Conservation (phyloP, 2,797 vertebrate genomes). For the Bucorvus abyssinicus region DNA sequence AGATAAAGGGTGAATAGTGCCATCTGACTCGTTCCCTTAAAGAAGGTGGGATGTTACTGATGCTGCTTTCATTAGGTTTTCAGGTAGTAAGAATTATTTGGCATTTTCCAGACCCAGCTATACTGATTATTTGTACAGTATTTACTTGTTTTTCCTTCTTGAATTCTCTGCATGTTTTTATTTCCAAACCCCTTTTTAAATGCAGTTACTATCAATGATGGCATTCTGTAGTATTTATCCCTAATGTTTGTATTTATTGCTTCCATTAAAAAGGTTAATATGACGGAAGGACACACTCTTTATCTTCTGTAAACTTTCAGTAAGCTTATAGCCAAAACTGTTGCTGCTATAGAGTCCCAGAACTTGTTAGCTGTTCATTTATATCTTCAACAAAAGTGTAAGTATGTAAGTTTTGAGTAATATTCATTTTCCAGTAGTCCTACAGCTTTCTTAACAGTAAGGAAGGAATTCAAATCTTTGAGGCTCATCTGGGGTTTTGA, state of each 20-base stretch:
- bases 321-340: not conserved
- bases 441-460: not conserved
- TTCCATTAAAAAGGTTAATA: not conserved
- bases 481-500: slow-evolving; percentile 14
- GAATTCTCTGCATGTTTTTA: not conserved
- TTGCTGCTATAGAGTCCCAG: not conserved
- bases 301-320: not conserved
- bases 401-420: not conserved
- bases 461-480: not conserved
- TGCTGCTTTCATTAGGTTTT: not conserved
- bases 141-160: not conserved
- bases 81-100: not conserved
- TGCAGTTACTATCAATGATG: not conserved
- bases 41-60: not conserved
- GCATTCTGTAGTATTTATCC: not conserved
- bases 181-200: not conserved
- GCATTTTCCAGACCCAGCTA: not conserved
- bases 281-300: not conserved
- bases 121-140: not conserved
- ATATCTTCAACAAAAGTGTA: not conserved
- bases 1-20: not conserved
- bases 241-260: not conserved
- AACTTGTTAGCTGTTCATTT: not conserved
- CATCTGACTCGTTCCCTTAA: not conserved
- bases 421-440: not conserved